Evolutionary conservation across 1,140 invertebrate species (phyloP).

Genomic region (Lordiphosa clarofinis): DNA sequence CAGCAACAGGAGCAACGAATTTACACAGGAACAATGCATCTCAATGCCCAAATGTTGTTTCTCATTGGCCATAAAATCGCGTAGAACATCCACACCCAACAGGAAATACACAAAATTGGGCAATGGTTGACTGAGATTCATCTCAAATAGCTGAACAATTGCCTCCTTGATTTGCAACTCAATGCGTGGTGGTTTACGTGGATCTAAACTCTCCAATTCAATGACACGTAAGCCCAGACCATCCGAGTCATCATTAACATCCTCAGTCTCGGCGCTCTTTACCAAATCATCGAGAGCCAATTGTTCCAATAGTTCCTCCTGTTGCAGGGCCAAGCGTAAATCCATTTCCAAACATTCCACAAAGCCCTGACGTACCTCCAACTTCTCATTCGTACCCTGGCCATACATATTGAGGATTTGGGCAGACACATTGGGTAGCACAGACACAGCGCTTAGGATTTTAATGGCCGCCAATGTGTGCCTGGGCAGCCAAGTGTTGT

Average conservation of each 20-base stretch:
- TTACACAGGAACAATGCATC: constrained; percentile 90
- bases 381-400: constrained; percentile 81
- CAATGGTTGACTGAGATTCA: constrained; percentile 86
- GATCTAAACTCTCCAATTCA: constrained; percentile 21
- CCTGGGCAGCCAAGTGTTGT: constrained; percentile 85
- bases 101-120: constrained; percentile 94
- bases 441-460: constrained; percentile 85
- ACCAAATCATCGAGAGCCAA: constrained; percentile 3
- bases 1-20: constrained; percentile 89
- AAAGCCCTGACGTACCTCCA: constrained; percentile 88
- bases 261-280: background rate
- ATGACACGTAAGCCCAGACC: constrained; percentile 7
- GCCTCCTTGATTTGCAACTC: constrained; percentile 83
- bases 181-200: constrained; percentile 50
- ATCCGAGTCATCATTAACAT: constrained; percentile 11
- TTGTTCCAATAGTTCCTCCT: constrained; percentile 22
- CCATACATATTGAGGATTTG: constrained; percentile 88
- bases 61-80: constrained; percentile 81
- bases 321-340: constrained; percentile 53
- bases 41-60: constrained; percentile 86
- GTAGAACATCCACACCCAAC: constrained; percentile 90
- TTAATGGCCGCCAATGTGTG: constrained; percentile 87
- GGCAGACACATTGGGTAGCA: constrained; percentile 84
- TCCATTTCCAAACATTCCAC: constrained; percentile 92
- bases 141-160: constrained; percentile 87